Conservation (phyloP, 2,113 vertebrate species). For the Heterochromis multidens region DNA sequence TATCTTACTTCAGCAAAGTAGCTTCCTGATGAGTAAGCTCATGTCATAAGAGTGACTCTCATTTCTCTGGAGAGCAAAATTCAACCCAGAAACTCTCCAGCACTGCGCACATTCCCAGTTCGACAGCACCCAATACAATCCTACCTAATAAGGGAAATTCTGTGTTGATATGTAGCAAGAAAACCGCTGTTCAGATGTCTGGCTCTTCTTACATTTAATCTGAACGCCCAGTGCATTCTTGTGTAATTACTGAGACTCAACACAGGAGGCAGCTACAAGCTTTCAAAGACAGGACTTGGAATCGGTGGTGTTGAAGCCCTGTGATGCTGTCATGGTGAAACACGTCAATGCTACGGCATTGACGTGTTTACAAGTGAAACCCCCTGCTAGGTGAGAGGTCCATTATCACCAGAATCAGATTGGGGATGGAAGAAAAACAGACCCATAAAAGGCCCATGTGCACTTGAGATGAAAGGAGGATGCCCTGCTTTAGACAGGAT, state of each 20-base stretch:
- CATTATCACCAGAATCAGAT: conserved; percentile 26
- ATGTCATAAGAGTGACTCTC: conserved; percentile 43
- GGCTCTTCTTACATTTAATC: conserved; percentile 36
- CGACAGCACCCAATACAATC: conserved; percentile 46
- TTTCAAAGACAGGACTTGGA: background rate
- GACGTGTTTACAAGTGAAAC: conserved; percentile 22
- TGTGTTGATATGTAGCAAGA: conserved; percentile 39
- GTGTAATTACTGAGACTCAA: conserved; percentile 46
- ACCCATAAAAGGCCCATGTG: conserved; percentile 45
- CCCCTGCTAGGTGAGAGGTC: conserved; percentile 34
- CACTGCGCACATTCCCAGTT: conserved; percentile 1
- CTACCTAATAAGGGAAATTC: conserved; percentile 78
- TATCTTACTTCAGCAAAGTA: background rate
- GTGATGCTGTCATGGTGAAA: conserved; percentile 11
- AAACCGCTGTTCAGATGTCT: conserved; percentile 44
- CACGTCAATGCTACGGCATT: background rate
- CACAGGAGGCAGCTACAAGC: background rate
- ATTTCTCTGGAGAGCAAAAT: conserved; percentile 17
- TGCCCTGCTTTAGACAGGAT: conserved; percentile 3
- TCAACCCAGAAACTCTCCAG: conserved; percentile 16
- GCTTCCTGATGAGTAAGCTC: conserved; percentile 24
- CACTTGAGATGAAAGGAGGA: conserved; percentile 11
- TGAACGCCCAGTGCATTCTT: conserved; percentile 49
- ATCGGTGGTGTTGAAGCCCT: background rate
- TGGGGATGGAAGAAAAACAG: conserved; percentile 5